A percentile compares a stretch with the other conserved stretches of the same genome.
These are phyloP conservation scores for Toxostoma redivivum DNA, from an alignment of 2,113 vertebrate species.

Conservation along the genomic window DNA sequence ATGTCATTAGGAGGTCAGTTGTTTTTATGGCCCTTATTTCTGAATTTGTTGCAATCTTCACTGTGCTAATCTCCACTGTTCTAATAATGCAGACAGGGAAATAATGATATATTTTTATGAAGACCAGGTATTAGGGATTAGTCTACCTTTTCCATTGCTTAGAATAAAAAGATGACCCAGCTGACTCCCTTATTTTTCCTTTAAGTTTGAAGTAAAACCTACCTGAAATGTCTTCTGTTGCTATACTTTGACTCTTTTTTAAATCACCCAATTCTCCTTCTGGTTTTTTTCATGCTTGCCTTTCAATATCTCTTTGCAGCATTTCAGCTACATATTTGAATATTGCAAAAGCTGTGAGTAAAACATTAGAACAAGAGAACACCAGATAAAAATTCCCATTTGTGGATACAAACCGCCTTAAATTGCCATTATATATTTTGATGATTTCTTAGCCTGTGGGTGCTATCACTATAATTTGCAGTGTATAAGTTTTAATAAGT, in stretches of 20 bases:
- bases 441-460: conserved; percentile 78
- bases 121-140: background rate
- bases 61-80: background rate
- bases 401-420: conserved; percentile 69
- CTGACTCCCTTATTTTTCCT: background rate
- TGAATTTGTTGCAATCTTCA: background rate
- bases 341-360: conserved; percentile 45
- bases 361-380: conserved; percentile 62
- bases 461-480: conserved; percentile 72
- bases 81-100: background rate
- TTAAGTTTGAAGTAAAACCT: background rate
- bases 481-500: conserved; percentile 79
- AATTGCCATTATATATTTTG: conserved; percentile 76
- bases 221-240: background rate
- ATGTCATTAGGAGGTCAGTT: background rate
- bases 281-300: background rate
- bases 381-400: conserved; percentile 67
- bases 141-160: background rate
- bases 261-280: background rate
- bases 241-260: background rate
- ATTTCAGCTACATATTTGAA: conserved; percentile 40
- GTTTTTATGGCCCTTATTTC: background rate
- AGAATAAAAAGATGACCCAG: background rate
- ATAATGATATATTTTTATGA: background rate
- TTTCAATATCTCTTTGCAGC: background rate